phyloP scores from a whole-genome alignment of 1,140 invertebrate species.

The Goniozus legneri region DNA sequence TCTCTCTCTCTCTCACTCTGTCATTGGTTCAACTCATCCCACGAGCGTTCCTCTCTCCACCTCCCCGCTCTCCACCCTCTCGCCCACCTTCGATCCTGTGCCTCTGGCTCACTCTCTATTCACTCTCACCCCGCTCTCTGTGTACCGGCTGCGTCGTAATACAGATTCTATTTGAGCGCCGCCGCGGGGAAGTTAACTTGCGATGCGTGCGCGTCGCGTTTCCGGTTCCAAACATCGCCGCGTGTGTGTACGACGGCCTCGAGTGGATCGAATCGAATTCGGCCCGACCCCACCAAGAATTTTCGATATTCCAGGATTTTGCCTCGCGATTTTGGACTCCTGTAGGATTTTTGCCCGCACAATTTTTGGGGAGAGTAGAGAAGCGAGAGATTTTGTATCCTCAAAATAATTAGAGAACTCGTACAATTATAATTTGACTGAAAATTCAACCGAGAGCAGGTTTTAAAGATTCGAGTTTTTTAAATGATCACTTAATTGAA shows the following conservation, averaged over 20 bases:
- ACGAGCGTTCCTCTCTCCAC: not conserved
- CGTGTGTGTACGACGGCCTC: no score
- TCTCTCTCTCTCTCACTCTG: conserved; percentile 1
- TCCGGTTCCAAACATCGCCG: conserved; percentile 27
- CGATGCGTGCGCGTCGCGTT: conserved; percentile 41
- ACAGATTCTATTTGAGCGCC: conserved; percentile 52
- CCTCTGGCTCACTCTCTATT: conserved; percentile 7
- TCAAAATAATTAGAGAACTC: no score
- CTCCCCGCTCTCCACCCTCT: conserved; percentile 3
- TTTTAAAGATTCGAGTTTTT: no score
- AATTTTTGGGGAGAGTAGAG: no score
- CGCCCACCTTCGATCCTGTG: not conserved
- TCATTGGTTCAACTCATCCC: not conserved
- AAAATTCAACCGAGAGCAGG: no score
- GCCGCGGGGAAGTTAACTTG: conserved; percentile 53
- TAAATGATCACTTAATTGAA: no score
- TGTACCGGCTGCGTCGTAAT: conserved; percentile 46
- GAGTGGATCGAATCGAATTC: conserved; percentile 24
- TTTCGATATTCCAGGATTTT: no score
- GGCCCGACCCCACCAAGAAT: no score
- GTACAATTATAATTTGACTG: no score
- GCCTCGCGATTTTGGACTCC: no score
- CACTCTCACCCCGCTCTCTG: conserved; percentile 28
- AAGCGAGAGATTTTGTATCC: no score
- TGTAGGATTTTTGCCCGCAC: no score